Evolutionary conservation across 2,888 invertebrate genomes (phyloP).

Genomic region (Lasioglossum vierecki): DNA sequence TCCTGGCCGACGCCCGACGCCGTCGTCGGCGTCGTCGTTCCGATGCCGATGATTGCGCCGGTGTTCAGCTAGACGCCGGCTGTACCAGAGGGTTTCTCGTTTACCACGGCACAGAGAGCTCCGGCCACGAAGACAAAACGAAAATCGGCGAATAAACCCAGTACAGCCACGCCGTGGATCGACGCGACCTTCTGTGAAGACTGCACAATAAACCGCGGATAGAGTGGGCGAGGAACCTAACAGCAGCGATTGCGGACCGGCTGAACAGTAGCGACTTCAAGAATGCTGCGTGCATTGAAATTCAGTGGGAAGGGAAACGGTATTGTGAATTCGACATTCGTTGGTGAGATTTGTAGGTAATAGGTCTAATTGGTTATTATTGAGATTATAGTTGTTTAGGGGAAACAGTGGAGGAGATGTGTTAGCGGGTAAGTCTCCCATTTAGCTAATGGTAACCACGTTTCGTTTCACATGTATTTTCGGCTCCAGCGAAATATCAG

Average conservation of each 20-base stretch:
- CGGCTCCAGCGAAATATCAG: not conserved
- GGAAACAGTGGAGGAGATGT: not conserved
- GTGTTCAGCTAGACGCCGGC: conserved; percentile 21
- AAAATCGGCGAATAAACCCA: conserved; percentile 60
- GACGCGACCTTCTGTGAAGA: conserved; percentile 26
- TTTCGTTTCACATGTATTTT: not conserved
- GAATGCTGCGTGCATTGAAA: conserved; percentile 59
- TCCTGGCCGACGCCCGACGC: conserved; percentile 1
- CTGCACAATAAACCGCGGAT: conserved; percentile 47
- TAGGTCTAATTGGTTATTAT: not conserved
- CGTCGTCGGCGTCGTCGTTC: conserved; percentile 3
- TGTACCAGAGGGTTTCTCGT: conserved; percentile 42
- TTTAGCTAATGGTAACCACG: not conserved
- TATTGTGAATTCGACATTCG: not conserved
- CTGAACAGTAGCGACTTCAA: conserved; percentile 29
- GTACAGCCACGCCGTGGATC: not conserved
- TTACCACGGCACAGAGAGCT: conserved; percentile 38
- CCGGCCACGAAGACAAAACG: conserved; percentile 55
- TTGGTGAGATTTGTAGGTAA: not conserved
- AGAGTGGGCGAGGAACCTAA: conserved; percentile 17
- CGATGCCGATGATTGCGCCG: conserved; percentile 3
- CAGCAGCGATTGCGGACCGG: conserved; percentile 16
- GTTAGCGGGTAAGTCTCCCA: no score
- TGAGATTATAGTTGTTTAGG: not conserved
- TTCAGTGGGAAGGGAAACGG: not conserved